Base-by-base conservation (phyloP, 2,797 vertebrate species). In the Triplophysa yarkandensis region DNA sequence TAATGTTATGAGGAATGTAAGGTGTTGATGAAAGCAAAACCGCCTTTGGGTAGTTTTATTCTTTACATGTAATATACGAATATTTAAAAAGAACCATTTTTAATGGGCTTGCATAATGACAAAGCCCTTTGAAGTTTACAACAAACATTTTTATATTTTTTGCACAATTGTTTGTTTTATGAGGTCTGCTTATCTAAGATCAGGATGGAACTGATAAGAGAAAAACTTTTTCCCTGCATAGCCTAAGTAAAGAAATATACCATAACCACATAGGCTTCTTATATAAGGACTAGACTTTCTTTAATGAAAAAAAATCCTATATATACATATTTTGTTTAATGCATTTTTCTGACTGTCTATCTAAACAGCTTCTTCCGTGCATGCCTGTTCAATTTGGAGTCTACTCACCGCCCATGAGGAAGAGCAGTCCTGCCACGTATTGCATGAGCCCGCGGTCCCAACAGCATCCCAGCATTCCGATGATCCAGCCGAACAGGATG, bases 381-480 rank as follows among this genome's bases (percentile, higher is more conserved):
- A 44, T 34, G 30, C 2, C 14, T 50, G 52, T 34, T 28, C 50
- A n/a, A 13, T 30, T 30, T 1, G 5, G 9, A 19, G 34, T 39
- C 6, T 66, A 80, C 95, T 94, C 89, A 98, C 97, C 97, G 92
- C 97, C 97, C 97, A 99, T 99, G 79, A 98, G 95, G 89, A 98
- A 99, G 83, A 99, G 96, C 79, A 98, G 94, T 67, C 97, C 97
- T 0, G 97, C 97, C 85, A 98, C 97, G 57, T 99, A 98, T 87
- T 99, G 97, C 97, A 99, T 99, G 85, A 99, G 97, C 82, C 97
- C 97, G 81, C 96, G 90, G 83, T 98, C 95, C 97, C 97, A 99
- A 86, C 97, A 98, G 91, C 97, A 99, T 73, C 97, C 97, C 6
- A 99, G 93, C 84, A 98, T 93, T 0, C 97, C 97, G 0, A 98